Evolutionary conservation across 2,797 vertebrate species (phyloP).

Genomic region (Gymnopithys bicolor): DNA sequence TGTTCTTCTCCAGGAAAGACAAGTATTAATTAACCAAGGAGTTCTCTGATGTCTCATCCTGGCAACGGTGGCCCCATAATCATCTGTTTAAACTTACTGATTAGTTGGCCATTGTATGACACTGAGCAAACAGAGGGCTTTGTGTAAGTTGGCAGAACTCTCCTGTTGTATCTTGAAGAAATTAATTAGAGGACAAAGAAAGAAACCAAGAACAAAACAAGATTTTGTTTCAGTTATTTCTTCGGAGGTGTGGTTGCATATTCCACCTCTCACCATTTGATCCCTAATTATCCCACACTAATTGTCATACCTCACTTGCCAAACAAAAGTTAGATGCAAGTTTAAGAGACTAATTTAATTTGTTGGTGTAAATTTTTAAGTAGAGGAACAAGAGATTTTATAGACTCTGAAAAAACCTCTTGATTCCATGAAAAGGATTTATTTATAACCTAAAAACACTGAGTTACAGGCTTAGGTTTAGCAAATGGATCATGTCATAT

Average conservation of each 20-base stretch:
- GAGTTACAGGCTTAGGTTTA: slow-evolving; percentile 57
- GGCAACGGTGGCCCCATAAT: background rate
- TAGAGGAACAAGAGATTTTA: slow-evolving; percentile 27
- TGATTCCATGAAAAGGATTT: slow-evolving; percentile 41
- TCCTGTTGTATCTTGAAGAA: background rate
- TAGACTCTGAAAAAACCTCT: background rate
- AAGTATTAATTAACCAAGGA: background rate
- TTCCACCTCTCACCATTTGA: background rate
- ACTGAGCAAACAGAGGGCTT: background rate
- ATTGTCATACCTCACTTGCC: background rate
- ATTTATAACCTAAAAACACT: slow-evolving; percentile 40
- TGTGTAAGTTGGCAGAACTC: background rate
- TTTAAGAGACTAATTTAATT: slow-evolving; percentile 23
- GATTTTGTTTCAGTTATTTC: background rate
- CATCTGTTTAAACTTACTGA: background rate
- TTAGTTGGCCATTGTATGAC: background rate
- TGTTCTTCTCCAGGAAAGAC: background rate
- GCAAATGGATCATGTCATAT: slow-evolving; percentile 57
- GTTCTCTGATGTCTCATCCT: background rate
- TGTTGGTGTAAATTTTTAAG: slow-evolving; percentile 16
- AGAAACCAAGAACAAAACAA: background rate
- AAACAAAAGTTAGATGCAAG: slow-evolving; percentile 12
- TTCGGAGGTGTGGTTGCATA: background rate
- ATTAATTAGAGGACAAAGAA: background rate
- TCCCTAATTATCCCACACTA: background rate